These are phyloP conservation scores for Papilio aristodemus DNA, from an alignment of 1,140 invertebrate species.

Conservation along the genomic window DNA sequence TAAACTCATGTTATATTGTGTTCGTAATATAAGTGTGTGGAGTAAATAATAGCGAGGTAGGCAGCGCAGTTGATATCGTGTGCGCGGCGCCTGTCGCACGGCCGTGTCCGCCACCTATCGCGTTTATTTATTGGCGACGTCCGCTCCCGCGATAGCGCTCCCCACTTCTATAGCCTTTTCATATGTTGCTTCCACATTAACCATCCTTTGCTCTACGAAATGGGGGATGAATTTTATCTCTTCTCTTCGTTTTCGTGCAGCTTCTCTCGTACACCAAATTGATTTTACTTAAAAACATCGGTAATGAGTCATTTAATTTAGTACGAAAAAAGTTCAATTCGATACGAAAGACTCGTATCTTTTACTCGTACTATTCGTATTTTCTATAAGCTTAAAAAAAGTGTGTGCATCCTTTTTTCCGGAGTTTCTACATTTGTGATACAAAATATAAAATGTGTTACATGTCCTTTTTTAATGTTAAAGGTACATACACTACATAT, in stretches of 20 bases:
- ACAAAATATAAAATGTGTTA: too few relatives aligned
- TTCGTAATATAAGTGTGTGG: neutral
- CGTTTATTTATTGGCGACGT: slow-evolving; percentile 72
- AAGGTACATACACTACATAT: neutral
- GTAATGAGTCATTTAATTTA: too few relatives aligned
- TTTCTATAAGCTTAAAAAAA: too few relatives aligned
- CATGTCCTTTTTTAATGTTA: too few relatives aligned
- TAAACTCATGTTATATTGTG: too few relatives aligned
- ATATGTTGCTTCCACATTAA: neutral
- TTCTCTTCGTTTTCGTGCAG: neutral
- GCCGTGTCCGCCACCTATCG: slow-evolving; percentile 69
- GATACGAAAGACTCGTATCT: too few relatives aligned
- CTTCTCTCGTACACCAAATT: neutral
- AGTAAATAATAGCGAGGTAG: neutral
- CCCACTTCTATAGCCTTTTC: slow-evolving; percentile 7
- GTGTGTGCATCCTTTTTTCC: too few relatives aligned
- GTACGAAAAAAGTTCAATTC: neutral
- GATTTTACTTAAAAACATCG: too few relatives aligned
- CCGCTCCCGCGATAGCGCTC: slow-evolving; percentile 54
- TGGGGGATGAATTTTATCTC: slow-evolving; percentile 10
- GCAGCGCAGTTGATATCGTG: slow-evolving; percentile 5
- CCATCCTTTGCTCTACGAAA: neutral
- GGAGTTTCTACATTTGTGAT: too few relatives aligned
- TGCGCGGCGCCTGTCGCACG: slow-evolving; percentile 63
- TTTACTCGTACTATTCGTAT: too few relatives aligned